phyloP scores from a whole-genome alignment of 2,888 invertebrate genomes.

The Hololepta plana region DNA sequence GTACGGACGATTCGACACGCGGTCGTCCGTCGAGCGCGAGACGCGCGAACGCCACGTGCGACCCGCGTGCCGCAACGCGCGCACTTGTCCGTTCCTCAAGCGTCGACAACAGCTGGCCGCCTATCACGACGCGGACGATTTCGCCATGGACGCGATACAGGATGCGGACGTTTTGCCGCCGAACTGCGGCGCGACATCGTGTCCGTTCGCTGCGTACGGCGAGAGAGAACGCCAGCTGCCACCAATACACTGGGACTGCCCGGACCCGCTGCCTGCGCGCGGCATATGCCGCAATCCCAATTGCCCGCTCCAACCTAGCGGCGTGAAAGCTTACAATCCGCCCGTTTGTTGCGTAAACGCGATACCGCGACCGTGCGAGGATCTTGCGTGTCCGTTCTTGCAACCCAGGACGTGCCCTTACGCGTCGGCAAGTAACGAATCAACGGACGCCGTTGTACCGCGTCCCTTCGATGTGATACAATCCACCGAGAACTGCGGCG shows the following conservation, averaged over 20 bases:
- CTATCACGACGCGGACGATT: slow-evolving; percentile 9
- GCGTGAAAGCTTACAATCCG: too few species aligned
- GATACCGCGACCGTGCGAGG: slow-evolving; percentile 18
- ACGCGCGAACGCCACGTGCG: slow-evolving; percentile 9
- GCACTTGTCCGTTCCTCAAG: slow-evolving; percentile 11
- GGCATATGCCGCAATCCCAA: slow-evolving; percentile 20
- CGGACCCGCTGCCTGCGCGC: slow-evolving; percentile 24
- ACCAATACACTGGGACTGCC: slow-evolving; percentile 28
- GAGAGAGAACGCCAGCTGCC: too few species aligned
- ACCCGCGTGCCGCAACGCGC: slow-evolving; percentile 11
- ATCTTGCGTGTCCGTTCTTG: slow-evolving; percentile 19
- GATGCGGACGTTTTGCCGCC: slow-evolving; percentile 8
- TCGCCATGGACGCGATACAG: slow-evolving; percentile 5
- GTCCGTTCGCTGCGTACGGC: slow-evolving; percentile 15
- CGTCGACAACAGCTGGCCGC: slow-evolving; percentile 5
- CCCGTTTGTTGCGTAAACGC: too few species aligned
- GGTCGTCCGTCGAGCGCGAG: slow-evolving; percentile 19
- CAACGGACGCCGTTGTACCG: too few species aligned
- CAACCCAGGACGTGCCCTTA: slow-evolving; percentile 15
- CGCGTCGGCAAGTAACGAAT: too few species aligned
- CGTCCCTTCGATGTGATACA: too few species aligned
- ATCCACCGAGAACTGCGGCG: too few species aligned
- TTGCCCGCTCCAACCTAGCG: too few species aligned
- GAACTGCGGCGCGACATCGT: slow-evolving; percentile 19
- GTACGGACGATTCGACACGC: slow-evolving; percentile 20